Percentiles rank a stretch among this genome's conserved stretches.
Conservation (phyloP, 2,888 invertebrate genomes). For the Aethes cnicana region DNA sequence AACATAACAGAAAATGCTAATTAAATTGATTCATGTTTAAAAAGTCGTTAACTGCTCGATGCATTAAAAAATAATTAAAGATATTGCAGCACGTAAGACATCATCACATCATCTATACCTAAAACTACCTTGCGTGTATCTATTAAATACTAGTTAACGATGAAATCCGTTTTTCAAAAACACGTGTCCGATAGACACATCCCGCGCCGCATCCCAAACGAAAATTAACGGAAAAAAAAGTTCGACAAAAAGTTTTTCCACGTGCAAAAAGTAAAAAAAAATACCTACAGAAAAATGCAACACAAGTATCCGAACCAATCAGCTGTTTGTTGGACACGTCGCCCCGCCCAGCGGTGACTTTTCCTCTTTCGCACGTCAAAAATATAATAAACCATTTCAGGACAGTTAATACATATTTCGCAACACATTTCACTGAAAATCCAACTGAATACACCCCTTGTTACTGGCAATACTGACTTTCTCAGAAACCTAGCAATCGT, state of each 20-base stretch:
- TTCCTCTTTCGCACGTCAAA: constrained; percentile 72
- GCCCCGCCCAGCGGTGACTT: constrained; percentile 74
- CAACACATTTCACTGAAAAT: constrained; percentile 13
- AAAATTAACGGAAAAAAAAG: constrained; percentile 36
- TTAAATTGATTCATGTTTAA: too few species aligned
- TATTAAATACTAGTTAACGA: too few species aligned
- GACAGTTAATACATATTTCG: constrained; percentile 25
- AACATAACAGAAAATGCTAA: too few species aligned
- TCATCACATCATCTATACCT: too few species aligned
- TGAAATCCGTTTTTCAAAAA: not conserved
- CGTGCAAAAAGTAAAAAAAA: constrained; percentile 52
- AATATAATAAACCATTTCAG: constrained; percentile 60
- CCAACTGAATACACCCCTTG: constrained; percentile 6
- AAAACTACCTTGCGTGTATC: too few species aligned
- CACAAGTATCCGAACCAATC: constrained; percentile 75
- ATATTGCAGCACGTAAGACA: too few species aligned
- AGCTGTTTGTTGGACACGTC: constrained; percentile 67
- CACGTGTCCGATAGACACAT: not conserved
- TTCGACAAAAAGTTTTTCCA: constrained; percentile 27
- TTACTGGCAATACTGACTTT: constrained; percentile 7
- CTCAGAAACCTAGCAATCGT: not conserved
- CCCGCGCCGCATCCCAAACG: constrained; percentile 11
- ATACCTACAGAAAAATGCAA: constrained; percentile 77
- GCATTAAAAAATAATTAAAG: too few species aligned
- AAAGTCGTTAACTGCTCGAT: too few species aligned